These are phyloP conservation scores for Patiria miniata DNA, from an alignment of 35 echinoderm and acorn worm genomes.

Conservation along the genomic window DNA sequence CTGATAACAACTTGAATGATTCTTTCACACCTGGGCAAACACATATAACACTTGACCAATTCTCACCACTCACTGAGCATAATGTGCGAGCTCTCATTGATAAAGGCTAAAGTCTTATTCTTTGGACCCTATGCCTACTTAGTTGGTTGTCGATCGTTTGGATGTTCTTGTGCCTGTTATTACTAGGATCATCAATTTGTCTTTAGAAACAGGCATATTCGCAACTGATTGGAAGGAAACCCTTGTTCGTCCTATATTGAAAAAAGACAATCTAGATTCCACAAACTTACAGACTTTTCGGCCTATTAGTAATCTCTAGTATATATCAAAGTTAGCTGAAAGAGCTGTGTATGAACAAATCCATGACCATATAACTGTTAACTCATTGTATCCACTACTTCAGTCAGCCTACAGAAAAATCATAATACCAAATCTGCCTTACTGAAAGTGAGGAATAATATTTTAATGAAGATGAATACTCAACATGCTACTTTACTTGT, in stretches of 20 bases:
- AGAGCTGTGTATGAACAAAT: too few species aligned
- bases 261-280: conserved; percentile 31
- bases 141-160: too few species aligned
- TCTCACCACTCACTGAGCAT: too few species aligned
- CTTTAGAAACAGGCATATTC: conserved; percentile 30
- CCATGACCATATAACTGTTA: too few species aligned
- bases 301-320: conserved; percentile 62
- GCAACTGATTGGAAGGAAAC: not conserved
- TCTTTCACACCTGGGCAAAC: not conserved
- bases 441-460: conserved; percentile 53
- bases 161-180: conserved; percentile 43
- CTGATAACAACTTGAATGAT: too few species aligned
- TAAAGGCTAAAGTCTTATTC: conserved; percentile 48
- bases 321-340: too few species aligned
- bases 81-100: too few species aligned
- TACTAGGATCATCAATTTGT: conserved; percentile 58
- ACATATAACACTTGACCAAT: not conserved
- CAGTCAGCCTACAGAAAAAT: conserved; percentile 42
- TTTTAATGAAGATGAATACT: conserved; percentile 48
- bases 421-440: conserved; percentile 58
- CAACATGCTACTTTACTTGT: too few species aligned
- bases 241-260: too few species aligned
- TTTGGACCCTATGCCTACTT: conserved; percentile 45
- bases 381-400: too few species aligned
- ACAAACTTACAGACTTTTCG: conserved; percentile 51